Evolutionary conservation across 1,140 invertebrate genomes (phyloP).

Genomic region (Coptotermes formosanus): DNA sequence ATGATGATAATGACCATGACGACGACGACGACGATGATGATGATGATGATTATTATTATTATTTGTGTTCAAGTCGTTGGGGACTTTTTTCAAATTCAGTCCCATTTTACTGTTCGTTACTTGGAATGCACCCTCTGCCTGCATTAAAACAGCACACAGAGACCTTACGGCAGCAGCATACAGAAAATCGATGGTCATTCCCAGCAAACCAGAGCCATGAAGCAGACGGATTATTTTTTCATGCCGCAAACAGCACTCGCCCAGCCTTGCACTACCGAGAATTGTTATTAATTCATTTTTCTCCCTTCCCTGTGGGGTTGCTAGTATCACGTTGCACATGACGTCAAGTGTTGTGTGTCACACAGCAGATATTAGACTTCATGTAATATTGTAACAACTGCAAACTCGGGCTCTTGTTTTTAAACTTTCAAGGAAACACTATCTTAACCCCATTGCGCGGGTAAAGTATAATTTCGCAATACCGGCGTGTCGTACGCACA

Average conservation of each 20-base stretch:
- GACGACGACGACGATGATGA: too few relatives aligned
- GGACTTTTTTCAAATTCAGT: background rate
- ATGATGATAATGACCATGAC: too few relatives aligned
- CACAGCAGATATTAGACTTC: too few relatives aligned
- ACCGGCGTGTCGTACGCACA: too few relatives aligned
- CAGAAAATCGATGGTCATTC: background rate
- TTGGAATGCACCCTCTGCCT: background rate
- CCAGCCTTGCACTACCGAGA: background rate
- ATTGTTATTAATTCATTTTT: slow-evolving; percentile 7
- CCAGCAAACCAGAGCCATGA: background rate
- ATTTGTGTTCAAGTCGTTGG: background rate
- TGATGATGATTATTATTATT: too few relatives aligned
- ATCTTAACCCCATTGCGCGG: too few relatives aligned
- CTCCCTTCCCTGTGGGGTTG: background rate
- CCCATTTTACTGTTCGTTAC: background rate
- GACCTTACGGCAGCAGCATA: background rate
- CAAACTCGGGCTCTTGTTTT: too few relatives aligned
- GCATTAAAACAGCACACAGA: background rate
- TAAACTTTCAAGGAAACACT: too few relatives aligned
- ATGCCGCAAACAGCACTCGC: background rate
- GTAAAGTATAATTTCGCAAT: too few relatives aligned
- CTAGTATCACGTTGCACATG: background rate
- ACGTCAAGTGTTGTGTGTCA: background rate
- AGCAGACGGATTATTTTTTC: slow-evolving; percentile 10
- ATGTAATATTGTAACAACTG: too few relatives aligned